These are phyloP conservation scores for Cephus nigrinus DNA, from an alignment of 2,888 invertebrate species.

Conservation along the genomic window DNA sequence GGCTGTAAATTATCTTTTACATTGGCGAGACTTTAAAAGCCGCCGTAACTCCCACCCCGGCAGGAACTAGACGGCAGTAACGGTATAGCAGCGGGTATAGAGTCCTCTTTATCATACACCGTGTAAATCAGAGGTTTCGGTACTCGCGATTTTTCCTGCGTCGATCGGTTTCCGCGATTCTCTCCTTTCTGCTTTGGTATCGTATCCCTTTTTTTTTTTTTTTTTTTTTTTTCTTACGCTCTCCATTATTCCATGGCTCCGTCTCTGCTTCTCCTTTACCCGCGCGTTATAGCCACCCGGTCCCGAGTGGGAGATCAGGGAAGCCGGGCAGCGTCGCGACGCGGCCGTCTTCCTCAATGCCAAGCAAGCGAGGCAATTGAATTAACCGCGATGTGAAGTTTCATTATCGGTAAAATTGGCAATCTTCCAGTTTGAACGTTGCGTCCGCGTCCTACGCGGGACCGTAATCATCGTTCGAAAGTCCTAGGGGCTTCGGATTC, in stretches of 20 bases:
- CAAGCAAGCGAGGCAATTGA: slow-evolving; percentile 61
- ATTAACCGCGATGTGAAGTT: slow-evolving; percentile 60
- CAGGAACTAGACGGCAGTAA: not conserved
- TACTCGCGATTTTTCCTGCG: not conserved
- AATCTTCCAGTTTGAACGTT: slow-evolving; percentile 61
- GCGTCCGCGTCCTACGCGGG: slow-evolving; percentile 39
- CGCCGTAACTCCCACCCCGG: not conserved
- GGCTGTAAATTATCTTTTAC: slow-evolving; percentile 43
- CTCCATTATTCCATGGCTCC: too few relatives aligned
- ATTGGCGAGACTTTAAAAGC: slow-evolving; percentile 20
- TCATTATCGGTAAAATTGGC: slow-evolving; percentile 64
- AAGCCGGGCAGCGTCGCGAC: not conserved
- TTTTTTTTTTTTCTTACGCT: too few relatives aligned
- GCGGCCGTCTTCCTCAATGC: slow-evolving; percentile 48
- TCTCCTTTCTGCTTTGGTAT: not conserved
- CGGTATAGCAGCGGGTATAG: not conserved
- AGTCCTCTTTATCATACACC: not conserved
- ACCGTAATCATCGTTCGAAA: slow-evolving; percentile 32
- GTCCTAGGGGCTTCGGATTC: slow-evolving; percentile 29
- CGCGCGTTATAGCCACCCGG: not conserved
- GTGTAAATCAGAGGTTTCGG: not conserved
- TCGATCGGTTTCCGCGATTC: not conserved
- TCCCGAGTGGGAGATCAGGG: not conserved
- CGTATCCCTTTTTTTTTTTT: too few relatives aligned
- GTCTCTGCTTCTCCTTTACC: not conserved